Conservation (phyloP, 2,113 vertebrate species). For the Neoarius graeffei region DNA sequence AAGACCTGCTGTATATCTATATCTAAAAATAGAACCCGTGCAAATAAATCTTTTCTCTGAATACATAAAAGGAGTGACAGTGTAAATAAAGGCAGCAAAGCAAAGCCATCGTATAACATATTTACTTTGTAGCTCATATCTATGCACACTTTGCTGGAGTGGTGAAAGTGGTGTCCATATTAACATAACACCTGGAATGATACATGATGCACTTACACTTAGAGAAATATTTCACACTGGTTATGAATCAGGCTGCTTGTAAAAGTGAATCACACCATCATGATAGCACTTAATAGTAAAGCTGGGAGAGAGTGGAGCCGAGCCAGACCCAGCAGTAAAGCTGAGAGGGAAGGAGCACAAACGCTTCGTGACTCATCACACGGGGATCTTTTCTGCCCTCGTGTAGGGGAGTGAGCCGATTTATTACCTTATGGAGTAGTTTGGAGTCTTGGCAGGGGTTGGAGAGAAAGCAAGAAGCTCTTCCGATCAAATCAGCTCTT, state of each 20-base stretch:
- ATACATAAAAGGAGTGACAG: constrained; percentile 49
- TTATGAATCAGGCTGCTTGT: constrained; percentile 48
- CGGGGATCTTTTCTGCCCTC: constrained; percentile 39
- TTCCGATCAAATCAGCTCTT: constrained; percentile 26
- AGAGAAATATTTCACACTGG: constrained; percentile 38
- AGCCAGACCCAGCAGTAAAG: constrained; percentile 52
- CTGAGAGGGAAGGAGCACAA: constrained; percentile 34
- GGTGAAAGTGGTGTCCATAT: background rate
- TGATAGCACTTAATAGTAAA: constrained; percentile 48
- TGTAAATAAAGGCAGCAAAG: constrained; percentile 52
- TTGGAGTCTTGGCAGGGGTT: constrained; percentile 30
- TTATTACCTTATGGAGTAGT: constrained; percentile 39
- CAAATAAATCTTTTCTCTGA: constrained; percentile 54
- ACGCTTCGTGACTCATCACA: constrained; percentile 45
- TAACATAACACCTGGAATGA: constrained; percentile 40
- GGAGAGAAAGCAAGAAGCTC: constrained; percentile 18
- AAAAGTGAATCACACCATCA: constrained; percentile 51
- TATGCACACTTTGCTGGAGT: background rate
- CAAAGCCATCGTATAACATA: constrained; percentile 16
- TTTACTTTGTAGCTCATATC: constrained; percentile 37
- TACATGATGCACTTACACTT: constrained; percentile 25
- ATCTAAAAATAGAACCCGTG: constrained; percentile 54
- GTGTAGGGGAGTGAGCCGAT: constrained; percentile 12
- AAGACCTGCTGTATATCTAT: constrained; percentile 13
- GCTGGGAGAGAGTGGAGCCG: constrained; percentile 32